Evolutionary conservation across 2,113 vertebrate species (phyloP).

Genomic region (Tetrao urogallus): DNA sequence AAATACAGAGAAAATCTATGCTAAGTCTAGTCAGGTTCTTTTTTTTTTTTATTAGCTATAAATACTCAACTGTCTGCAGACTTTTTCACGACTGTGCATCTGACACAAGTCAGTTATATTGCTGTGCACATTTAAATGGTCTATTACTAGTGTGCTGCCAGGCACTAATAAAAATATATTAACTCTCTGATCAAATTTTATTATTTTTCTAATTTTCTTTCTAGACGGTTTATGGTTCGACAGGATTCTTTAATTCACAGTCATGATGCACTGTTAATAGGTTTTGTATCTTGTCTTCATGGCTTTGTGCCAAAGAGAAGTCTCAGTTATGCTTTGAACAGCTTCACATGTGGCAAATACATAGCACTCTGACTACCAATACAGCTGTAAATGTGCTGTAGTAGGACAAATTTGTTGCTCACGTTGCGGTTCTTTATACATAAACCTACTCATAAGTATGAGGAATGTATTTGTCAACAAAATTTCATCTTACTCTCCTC

Average conservation of each 20-base stretch:
- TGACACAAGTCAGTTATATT: conserved; percentile 11
- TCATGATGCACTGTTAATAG: conserved; percentile 32
- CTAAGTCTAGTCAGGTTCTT: background rate
- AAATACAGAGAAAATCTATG: background rate
- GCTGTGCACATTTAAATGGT: conserved; percentile 4
- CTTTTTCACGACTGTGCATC: background rate
- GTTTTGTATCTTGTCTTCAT: conserved; percentile 54
- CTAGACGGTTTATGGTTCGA: conserved; percentile 50
- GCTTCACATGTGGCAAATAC: background rate
- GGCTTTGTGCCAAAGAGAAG: conserved; percentile 53
- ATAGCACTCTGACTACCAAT: background rate
- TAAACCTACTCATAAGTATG: background rate
- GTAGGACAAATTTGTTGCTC: background rate
- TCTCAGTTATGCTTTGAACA: conserved; percentile 50
- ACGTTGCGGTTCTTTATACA: background rate
- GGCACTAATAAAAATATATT: conserved; percentile 61
- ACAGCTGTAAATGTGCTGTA: background rate
- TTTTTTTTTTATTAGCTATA: background rate
- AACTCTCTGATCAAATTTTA: conserved; percentile 51
- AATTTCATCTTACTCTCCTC: background rate
- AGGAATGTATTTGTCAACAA: background rate
- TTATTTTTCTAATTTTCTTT: conserved; percentile 59
- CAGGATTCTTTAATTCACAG: conserved; percentile 54
- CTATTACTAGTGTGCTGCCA: conserved; percentile 51
- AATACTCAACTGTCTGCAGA: conserved; percentile 4